A percentile compares a stretch with the other conserved stretches of the same genome.
Conservation (phyloP, 2,888 invertebrate genomes). For the Tiliacea citrago region DNA sequence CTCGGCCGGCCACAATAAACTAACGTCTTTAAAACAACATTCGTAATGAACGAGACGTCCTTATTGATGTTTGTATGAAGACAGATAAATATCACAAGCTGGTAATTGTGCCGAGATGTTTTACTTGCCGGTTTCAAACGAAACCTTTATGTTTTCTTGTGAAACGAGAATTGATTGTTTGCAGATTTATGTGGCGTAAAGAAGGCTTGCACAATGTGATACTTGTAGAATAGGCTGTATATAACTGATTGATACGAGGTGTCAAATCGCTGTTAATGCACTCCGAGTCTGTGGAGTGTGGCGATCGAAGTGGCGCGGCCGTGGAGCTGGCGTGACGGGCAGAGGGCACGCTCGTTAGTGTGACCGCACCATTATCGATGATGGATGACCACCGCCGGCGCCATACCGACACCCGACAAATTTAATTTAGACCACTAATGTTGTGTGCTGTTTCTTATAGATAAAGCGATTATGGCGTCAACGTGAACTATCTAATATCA, state of each 20-base stretch:
- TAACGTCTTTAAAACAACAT: constrained; percentile 65
- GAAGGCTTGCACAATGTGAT: constrained; percentile 33
- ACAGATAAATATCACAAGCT: constrained; percentile 52
- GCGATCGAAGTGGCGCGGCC: constrained; percentile 24
- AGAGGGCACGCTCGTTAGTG: constrained; percentile 84
- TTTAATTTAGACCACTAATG: constrained; percentile 88
- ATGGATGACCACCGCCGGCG: constrained; percentile 86
- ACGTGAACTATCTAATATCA: constrained; percentile 41
- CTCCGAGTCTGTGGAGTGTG: constrained; percentile 27
- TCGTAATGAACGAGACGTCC: constrained; percentile 57
- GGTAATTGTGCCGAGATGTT: constrained; percentile 45
- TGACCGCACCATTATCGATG: constrained; percentile 85
- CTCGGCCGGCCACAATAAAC: constrained; percentile 60
- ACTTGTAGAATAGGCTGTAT: constrained; percentile 12
- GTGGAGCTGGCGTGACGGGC: constrained; percentile 67
- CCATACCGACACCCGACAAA: constrained; percentile 85
- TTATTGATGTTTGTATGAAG: constrained; percentile 59
- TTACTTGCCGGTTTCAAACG: constrained; percentile 36
- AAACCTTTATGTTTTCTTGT: constrained; percentile 49
- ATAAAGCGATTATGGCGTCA: constrained; percentile 74
- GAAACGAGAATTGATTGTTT: constrained; percentile 51
- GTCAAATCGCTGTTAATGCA: constrained; percentile 55
- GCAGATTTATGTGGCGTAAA: constrained; percentile 42
- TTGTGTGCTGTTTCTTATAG: constrained; percentile 73
- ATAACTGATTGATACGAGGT: constrained; percentile 55